Conservation (phyloP, 2,113 vertebrate species). For the Desmodus rotundus region DNA sequence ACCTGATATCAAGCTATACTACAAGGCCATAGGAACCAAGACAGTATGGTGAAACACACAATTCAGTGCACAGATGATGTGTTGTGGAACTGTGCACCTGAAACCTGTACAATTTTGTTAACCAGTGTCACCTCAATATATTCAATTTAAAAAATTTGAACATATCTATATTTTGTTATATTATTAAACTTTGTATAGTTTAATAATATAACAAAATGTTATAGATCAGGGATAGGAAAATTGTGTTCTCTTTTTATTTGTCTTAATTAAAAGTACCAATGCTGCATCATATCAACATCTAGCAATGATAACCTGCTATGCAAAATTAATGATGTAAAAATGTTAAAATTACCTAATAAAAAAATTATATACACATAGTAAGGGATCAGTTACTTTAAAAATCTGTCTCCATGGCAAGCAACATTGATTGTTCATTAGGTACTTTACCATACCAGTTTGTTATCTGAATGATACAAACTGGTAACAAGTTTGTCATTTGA, state of each 20-base stretch:
- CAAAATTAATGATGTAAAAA: conserved; percentile 10
- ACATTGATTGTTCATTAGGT: background rate
- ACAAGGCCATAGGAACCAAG: no score
- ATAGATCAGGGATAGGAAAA: background rate
- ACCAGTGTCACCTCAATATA: no score
- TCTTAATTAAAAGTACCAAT: conserved; percentile 20
- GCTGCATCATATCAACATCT: background rate
- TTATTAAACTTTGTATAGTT: background rate
- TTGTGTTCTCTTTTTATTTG: background rate
- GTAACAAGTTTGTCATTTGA: no score
- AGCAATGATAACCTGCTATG: background rate
- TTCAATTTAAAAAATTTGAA: background rate
- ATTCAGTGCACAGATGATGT: no score
- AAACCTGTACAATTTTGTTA: no score
- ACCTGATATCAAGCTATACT: no score
- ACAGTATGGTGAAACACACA: no score
- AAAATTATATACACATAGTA: background rate
- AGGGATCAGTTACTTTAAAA: background rate
- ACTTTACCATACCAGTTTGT: background rate
- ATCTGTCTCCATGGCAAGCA: background rate
- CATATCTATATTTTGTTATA: no score
- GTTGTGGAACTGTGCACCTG: no score
- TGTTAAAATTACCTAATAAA: conserved; percentile 10
- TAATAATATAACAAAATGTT: background rate
- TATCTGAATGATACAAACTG: background rate